Conservation (phyloP, 2,888 invertebrate species). For the Pheosia gnoma region DNA sequence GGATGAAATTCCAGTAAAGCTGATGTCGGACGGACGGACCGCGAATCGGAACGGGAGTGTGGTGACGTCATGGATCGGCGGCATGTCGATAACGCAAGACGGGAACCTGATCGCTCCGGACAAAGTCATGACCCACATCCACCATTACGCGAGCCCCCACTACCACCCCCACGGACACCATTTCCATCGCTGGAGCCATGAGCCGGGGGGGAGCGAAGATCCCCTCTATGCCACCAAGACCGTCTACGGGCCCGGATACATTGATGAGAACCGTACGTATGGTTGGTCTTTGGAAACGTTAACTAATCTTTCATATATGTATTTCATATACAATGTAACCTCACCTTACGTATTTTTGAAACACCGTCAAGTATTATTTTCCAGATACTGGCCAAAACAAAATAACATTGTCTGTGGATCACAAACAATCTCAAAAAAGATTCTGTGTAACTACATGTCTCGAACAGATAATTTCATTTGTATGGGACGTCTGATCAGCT, state of each 20-base stretch:
- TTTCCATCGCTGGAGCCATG: constrained; percentile 80
- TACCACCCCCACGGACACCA: constrained; percentile 80
- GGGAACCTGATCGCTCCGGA: constrained; percentile 80
- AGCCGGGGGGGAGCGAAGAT: constrained; percentile 80
- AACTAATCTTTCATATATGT: constrained; percentile 45
- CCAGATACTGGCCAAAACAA: too few relatives aligned
- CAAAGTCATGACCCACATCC: constrained; percentile 80
- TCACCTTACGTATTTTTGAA: too few relatives aligned
- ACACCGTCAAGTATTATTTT: too few relatives aligned
- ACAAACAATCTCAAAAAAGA: too few relatives aligned
- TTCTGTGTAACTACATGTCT: too few relatives aligned
- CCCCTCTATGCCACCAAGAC: constrained; percentile 84
- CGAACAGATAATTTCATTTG: too few relatives aligned
- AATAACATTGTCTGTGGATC: too few relatives aligned
- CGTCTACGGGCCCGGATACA: constrained; percentile 81
- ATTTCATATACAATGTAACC: not conserved
- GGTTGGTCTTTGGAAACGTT: constrained; percentile 45
- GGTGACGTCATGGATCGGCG: constrained; percentile 80
- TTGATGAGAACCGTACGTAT: constrained; percentile 84
- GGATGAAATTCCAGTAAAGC: constrained; percentile 83
- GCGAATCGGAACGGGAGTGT: constrained; percentile 73
- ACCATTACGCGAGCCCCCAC: constrained; percentile 80
- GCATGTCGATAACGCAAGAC: constrained; percentile 81
- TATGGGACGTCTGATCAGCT: too few relatives aligned
- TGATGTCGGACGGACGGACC: constrained; percentile 79